These are phyloP conservation scores for Chaenodraco wilsoni DNA, from an alignment of 2,797 vertebrate genomes.

Conservation along the genomic window DNA sequence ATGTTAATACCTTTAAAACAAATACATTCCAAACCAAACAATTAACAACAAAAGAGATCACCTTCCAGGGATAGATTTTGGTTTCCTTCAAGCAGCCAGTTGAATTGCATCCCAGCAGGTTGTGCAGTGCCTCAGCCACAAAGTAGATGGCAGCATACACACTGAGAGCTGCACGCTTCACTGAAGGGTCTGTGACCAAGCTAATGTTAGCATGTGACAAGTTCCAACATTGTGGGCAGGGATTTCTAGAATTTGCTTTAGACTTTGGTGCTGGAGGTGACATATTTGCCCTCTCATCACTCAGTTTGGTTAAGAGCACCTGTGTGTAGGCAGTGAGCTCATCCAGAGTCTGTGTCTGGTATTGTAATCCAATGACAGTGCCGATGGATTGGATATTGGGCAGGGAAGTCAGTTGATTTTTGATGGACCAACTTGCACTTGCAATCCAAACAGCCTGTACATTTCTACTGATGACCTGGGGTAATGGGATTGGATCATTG, in stretches of 20 bases:
- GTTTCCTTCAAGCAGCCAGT: conserved; percentile 64
- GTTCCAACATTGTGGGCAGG: conserved; percentile 82
- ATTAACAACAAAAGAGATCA: conserved; percentile 52
- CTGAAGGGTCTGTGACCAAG: conserved; percentile 38
- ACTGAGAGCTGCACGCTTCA: conserved; percentile 74
- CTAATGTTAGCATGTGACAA: conserved; percentile 73
- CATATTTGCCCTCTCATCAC: conserved; percentile 29
- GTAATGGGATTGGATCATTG: conserved; percentile 18
- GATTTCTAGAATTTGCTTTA: conserved; percentile 41
- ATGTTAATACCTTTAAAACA: no score
- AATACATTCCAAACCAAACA: background rate
- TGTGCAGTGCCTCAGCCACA: conserved; percentile 88
- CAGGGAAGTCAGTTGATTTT: conserved; percentile 52
- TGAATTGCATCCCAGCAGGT: conserved; percentile 81
- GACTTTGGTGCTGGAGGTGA: background rate
- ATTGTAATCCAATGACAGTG: conserved; percentile 87
- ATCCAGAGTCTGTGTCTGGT: conserved; percentile 57
- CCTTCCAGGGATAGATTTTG: conserved; percentile 88
- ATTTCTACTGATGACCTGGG: conserved; percentile 80
- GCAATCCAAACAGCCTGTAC: conserved; percentile 89
- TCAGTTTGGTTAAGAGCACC: conserved; percentile 72
- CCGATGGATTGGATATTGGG: conserved; percentile 82
- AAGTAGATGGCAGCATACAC: conserved; percentile 87
- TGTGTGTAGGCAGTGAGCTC: conserved; percentile 78
- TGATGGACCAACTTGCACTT: conserved; percentile 87